These are phyloP conservation scores for Acleris literana DNA, from an alignment of 2,888 invertebrate species.

Conservation along the genomic window DNA sequence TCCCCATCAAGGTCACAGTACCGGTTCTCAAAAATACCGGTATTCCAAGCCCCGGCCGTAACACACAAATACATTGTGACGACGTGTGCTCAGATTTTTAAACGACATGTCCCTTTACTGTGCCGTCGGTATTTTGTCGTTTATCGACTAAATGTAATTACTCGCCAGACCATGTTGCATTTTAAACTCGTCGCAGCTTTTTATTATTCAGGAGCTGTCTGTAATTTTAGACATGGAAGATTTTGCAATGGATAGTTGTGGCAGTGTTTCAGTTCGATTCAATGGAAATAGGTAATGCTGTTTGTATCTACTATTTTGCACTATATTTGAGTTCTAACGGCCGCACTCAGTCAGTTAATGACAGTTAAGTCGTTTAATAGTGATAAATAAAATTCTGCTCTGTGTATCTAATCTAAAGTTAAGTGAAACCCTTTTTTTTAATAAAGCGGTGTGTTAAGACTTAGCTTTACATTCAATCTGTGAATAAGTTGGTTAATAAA, in stretches of 20 bases:
- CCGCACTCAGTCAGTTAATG: too few species aligned
- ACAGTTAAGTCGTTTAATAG: too few species aligned
- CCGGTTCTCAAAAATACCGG: too few species aligned
- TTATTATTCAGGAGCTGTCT: slow-evolving; percentile 26
- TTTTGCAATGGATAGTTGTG: not conserved
- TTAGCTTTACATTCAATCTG: too few species aligned
- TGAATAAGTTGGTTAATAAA: too few species aligned
- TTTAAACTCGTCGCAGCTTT: slow-evolving; percentile 15
- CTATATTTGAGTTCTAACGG: too few species aligned
- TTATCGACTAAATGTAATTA: slow-evolving; percentile 16
- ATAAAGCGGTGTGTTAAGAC: too few species aligned
- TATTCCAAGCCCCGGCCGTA: too few species aligned
- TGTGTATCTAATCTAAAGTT: too few species aligned
- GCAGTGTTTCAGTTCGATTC: not conserved
- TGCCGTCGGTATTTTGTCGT: not conserved
- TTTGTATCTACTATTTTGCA: not conserved
- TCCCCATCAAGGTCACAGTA: too few species aligned
- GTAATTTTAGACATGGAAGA: slow-evolving; percentile 22
- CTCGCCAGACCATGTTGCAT: not conserved
- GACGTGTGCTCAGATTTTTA: not conserved
- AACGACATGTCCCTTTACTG: not conserved
- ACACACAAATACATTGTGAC: not conserved
- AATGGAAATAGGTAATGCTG: not conserved
- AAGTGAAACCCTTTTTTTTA: too few species aligned
- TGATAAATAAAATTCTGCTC: too few species aligned